Conservation (phyloP, 2,797 vertebrate species). For the Tapera naevia region DNA sequence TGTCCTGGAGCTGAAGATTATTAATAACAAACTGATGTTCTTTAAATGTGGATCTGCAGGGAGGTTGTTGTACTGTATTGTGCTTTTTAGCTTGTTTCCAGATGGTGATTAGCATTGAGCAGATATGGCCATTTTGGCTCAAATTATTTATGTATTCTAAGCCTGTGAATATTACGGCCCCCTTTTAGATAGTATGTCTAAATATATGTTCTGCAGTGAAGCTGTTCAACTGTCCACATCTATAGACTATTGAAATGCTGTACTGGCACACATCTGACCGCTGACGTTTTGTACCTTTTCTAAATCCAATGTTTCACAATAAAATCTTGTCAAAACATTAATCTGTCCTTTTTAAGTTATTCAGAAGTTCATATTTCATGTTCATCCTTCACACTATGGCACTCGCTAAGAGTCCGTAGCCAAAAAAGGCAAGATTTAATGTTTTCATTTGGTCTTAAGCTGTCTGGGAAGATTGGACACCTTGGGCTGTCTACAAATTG, state of each 20-base stretch:
- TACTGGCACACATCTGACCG: slow-evolving; percentile 88
- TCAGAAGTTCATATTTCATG: background rate
- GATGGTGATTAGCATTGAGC: slow-evolving; percentile 84
- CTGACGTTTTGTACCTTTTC: slow-evolving; percentile 95
- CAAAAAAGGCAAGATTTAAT: background rate
- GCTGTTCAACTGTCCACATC: slow-evolving; percentile 81
- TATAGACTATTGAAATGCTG: slow-evolving; percentile 82
- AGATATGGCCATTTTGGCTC: slow-evolving; percentile 77
- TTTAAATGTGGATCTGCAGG: slow-evolving; percentile 72
- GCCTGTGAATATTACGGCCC: slow-evolving; percentile 85
- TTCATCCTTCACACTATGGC: background rate
- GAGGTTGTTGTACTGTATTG: slow-evolving; percentile 78
- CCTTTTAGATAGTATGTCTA: slow-evolving; percentile 84
- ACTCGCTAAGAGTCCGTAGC: background rate
- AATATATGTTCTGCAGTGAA: slow-evolving; percentile 80
- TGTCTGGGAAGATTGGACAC: background rate
- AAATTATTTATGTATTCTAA: slow-evolving; percentile 85
- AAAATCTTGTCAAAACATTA: slow-evolving; percentile 84
- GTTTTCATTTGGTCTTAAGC: background rate
- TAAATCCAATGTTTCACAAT: slow-evolving; percentile 90
- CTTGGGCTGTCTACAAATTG: background rate
- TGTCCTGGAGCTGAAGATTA: slow-evolving; percentile 67
- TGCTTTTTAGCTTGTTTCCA: slow-evolving; percentile 81
- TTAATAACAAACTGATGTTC: slow-evolving; percentile 69
- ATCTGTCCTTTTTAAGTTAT: background rate